These are phyloP conservation scores for Agrotis puta DNA, from an alignment of 2,888 invertebrate genomes.

Conservation along the genomic window DNA sequence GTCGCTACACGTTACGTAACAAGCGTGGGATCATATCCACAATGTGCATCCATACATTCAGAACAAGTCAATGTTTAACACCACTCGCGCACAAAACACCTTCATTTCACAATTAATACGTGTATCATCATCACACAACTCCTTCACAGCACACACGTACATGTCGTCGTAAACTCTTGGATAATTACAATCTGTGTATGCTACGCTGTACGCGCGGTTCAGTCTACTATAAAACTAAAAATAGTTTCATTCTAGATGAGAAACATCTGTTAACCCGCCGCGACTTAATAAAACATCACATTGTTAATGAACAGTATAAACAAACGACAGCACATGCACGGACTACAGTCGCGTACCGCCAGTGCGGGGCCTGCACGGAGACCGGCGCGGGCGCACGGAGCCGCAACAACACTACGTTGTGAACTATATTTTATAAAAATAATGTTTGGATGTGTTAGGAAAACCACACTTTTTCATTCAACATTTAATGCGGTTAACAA, in stretches of 20 bases:
- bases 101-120: neutral
- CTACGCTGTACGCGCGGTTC: constrained; percentile 4
- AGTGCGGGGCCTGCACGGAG: no score
- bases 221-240: constrained; percentile 20
- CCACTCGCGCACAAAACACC: neutral
- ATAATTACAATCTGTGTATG: constrained; percentile 17
- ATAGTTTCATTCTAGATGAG: constrained; percentile 34
- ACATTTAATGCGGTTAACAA: constrained; percentile 66
- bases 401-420: neutral
- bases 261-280: constrained; percentile 13
- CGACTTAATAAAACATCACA: neutral
- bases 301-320: constrained; percentile 28
- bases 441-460: constrained; percentile 26
- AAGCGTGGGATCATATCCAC: constrained; percentile 1
- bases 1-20: neutral
- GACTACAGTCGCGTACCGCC: no score
- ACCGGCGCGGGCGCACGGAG: no score
- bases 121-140: neutral
- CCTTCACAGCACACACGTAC: neutral
- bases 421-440: no score
- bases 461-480: constrained; percentile 56
- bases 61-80: neutral
- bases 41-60: neutral
- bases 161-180: neutral
- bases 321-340: constrained; percentile 19